Evolutionary conservation across 1,140 invertebrate genomes (phyloP).

Genomic region (Nylanderia fulva): DNA sequence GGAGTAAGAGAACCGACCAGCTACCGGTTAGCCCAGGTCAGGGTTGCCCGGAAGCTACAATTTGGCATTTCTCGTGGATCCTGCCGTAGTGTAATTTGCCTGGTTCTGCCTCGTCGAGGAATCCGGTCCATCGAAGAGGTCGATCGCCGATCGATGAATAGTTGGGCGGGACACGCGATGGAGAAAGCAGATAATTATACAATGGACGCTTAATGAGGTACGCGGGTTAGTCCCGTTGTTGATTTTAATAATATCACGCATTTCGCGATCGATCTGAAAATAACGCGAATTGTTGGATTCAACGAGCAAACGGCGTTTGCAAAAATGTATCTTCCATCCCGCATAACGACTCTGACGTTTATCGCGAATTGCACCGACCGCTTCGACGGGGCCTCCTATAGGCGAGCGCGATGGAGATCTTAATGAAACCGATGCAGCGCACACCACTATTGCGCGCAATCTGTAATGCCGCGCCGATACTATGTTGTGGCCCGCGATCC

Average conservation of each 20-base stretch:
- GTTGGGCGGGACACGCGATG: constrained; percentile 71
- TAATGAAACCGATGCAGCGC: constrained; percentile 62
- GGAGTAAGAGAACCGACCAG: constrained; percentile 47
- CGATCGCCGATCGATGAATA: constrained; percentile 16
- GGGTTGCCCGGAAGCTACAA: constrained; percentile 68
- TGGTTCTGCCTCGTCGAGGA: constrained; percentile 33
- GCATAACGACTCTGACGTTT: background rate
- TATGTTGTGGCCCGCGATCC: constrained; percentile 57
- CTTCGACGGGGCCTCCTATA: background rate
- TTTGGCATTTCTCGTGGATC: constrained; percentile 66
- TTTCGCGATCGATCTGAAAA: constrained; percentile 21
- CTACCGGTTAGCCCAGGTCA: constrained; percentile 76
- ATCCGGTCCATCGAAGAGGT: constrained; percentile 43
- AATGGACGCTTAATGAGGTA: constrained; percentile 81
- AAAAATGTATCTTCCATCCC: background rate
- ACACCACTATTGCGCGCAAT: constrained; percentile 1
- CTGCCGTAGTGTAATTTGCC: constrained; percentile 58
- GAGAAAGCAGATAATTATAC: constrained; percentile 80
- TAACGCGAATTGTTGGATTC: background rate
- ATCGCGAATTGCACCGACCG: background rate
- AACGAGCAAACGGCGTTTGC: background rate
- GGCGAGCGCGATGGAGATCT: constrained; percentile 1
- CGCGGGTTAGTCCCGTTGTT: constrained; percentile 20
- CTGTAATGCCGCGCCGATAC: constrained; percentile 36
- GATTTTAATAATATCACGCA: constrained; percentile 19